Evolutionary conservation across 2,113 vertebrate species (phyloP), one percentile per base, ranked within the genome.

Genomic region (Pluvialis apricaria): DNA sequence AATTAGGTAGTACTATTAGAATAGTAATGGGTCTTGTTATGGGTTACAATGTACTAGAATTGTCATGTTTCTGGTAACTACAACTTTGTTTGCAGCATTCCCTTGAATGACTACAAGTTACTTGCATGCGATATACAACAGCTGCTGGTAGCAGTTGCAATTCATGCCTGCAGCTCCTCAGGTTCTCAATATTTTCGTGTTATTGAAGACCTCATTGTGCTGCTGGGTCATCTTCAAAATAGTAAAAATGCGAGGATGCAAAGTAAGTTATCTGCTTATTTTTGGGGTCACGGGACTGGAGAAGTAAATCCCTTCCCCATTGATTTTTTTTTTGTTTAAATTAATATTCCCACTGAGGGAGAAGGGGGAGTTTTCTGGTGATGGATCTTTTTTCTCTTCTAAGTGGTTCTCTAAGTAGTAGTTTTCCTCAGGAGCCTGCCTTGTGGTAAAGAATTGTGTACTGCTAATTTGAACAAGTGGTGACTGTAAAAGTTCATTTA

Each of bases 161-260:
- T 99, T 97, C 99, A 99, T 95, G 99, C 99, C 92, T 99, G 99
- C 98, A 99, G 99, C 97, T 99, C 99, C 60, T 99, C 99, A 15
- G 99, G 99, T 93, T 98, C 99, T 83, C 99, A 99, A 21, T 99
- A 99, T 97, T 99, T 99, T 97, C 99, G 99, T 97, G 99, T 99
- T 97, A 99, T 99, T 85, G 99, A 99, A 97, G 99, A 99, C 96
- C 99, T 99, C 91, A 98, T 99, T 97, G 99, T 99, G 47, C 98
- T 99, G 88, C 98, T 99, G 93, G 99, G 99, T 93, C 99, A 99
- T 98, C 99, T 99, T 98, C 99, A 99, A 96, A 99, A 98, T 58
- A 99, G 99, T 98, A 99, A 99, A 98, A 99, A 99, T 96, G 96
- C 97, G 85, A 99, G 97, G 95, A 99, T 99, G 42, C 99, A 98